Evolutionary conservation across 2,113 vertebrate genomes (phyloP).

Genomic region (Sorex araneus): DNA sequence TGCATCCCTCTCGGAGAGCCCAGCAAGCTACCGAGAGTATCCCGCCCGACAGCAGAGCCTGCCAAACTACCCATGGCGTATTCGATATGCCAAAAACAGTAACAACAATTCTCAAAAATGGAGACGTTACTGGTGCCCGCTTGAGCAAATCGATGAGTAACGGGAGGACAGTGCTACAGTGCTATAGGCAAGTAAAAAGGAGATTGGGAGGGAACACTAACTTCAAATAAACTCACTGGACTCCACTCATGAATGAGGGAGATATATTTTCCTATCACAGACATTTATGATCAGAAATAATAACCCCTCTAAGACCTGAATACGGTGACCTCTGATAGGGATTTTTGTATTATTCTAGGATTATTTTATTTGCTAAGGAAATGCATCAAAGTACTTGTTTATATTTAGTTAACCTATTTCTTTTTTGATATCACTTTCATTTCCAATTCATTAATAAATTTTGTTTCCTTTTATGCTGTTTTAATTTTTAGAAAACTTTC

Average conservation of each 20-base stretch:
- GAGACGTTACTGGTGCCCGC: too few relatives aligned
- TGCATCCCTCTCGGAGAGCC: too few relatives aligned
- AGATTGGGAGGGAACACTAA: background rate
- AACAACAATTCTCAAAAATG: too few relatives aligned
- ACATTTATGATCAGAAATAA: background rate
- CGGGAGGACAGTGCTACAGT: too few relatives aligned
- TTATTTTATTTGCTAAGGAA: background rate
- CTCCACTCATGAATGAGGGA: background rate
- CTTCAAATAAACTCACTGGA: background rate
- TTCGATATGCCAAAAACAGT: too few relatives aligned
- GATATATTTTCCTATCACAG: background rate
- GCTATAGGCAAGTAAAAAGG: background rate
- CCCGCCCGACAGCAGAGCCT: too few relatives aligned
- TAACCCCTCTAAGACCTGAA: background rate
- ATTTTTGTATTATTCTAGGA: background rate
- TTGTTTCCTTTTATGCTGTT: background rate
- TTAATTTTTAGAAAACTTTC: slow-evolving; percentile 46
- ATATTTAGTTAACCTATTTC: background rate
- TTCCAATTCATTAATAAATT: slow-evolving; percentile 25
- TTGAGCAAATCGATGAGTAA: too few relatives aligned
- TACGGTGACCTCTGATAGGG: background rate
- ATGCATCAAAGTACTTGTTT: background rate
- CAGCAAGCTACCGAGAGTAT: too few relatives aligned
- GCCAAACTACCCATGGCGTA: too few relatives aligned
- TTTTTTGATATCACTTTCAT: slow-evolving; percentile 21